A percentile compares a stretch with the other conserved stretches of the same genome.
Conservation (phyloP, 2,888 invertebrate genomes). For the Pheosia tremula region DNA sequence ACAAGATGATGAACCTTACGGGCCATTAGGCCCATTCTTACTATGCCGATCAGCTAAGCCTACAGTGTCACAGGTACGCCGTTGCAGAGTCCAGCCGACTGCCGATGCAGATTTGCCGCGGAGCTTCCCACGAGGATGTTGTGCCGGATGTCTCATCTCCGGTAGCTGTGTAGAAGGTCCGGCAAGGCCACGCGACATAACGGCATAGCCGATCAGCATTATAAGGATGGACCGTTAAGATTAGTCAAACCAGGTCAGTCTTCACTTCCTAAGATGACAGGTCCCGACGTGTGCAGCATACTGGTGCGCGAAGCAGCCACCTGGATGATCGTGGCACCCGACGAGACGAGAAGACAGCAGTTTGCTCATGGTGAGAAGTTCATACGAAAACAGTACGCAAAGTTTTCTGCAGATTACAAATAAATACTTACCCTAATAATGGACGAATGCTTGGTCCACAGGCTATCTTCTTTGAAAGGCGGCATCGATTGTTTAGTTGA, state of each 20-base stretch:
- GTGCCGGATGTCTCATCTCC: neutral
- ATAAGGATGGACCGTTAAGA: neutral
- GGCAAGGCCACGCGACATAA: too few relatives aligned
- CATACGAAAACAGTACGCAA: slow-evolving; percentile 8
- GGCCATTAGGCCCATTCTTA: neutral
- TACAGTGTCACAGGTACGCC: too few relatives aligned
- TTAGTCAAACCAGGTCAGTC: neutral
- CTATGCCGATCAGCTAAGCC: neutral
- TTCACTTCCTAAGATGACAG: neutral
- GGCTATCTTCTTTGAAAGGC: neutral
- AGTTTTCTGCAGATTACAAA: slow-evolving; percentile 17
- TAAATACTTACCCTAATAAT: slow-evolving; percentile 13
- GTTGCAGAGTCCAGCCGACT: too few relatives aligned
- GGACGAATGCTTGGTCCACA: neutral
- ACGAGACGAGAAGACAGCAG: neutral
- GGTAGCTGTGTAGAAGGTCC: neutral
- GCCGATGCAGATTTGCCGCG: neutral
- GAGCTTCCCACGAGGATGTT: neutral
- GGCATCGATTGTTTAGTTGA: too few relatives aligned
- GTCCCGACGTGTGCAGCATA: neutral
- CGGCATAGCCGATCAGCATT: neutral
- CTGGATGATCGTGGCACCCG: neutral
- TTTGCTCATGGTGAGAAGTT: slow-evolving; percentile 6
- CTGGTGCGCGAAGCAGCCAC: neutral
- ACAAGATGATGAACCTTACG: neutral